Conservation (phyloP, 2,113 vertebrate genomes). For the Saguinus imperator region DNA sequence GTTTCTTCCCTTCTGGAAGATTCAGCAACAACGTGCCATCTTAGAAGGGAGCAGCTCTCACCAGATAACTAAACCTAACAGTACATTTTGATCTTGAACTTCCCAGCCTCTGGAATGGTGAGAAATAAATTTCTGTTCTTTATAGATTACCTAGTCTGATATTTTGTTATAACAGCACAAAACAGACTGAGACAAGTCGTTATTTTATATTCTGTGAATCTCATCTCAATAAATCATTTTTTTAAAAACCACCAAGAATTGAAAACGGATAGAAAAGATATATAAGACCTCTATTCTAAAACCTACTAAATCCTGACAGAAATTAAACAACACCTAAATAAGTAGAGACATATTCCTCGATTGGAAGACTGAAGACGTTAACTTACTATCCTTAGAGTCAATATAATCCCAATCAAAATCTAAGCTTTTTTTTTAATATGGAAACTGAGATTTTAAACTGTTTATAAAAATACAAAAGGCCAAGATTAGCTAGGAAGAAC, state of each 20-base stretch:
- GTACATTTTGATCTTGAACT: not conserved
- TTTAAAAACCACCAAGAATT: not conserved
- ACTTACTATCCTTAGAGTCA: not conserved
- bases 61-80: not conserved
- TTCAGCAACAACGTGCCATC: not conserved
- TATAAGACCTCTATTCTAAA: not conserved
- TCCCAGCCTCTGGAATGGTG: not conserved
- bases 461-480: not conserved
- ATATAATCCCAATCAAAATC: not conserved
- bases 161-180: not conserved
- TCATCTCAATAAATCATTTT: not conserved
- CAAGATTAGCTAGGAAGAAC: not conserved
- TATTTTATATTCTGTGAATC: not conserved
- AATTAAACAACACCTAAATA: slow-evolving; percentile 19
- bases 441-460: not conserved
- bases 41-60: not conserved
- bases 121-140: not conserved
- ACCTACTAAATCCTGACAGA: not conserved
- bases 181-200: not conserved
- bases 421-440: not conserved
- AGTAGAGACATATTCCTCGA: not conserved
- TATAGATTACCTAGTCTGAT: not conserved
- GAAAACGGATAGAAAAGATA: not conserved
- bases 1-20: not conserved
- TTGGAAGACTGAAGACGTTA: not conserved